These are phyloP conservation scores for Ctenochaetus hawaiiensis DNA, from an alignment of 2,797 vertebrate genomes.

Conservation along the genomic window DNA sequence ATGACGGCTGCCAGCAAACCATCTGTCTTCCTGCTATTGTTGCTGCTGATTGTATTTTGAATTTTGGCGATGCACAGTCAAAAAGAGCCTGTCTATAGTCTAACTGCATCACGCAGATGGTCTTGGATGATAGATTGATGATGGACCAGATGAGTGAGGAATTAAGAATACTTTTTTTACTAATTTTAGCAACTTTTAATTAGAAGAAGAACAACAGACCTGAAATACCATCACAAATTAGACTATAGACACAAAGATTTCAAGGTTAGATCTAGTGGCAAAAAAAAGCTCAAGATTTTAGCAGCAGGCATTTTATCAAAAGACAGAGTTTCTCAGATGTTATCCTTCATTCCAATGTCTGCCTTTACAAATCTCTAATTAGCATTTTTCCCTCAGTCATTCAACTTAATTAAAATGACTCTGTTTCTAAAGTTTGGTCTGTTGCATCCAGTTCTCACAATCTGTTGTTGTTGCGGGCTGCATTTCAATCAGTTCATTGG, in stretches of 20 bases:
- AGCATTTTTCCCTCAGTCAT: neutral
- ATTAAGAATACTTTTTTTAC: neutral
- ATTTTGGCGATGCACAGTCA: slow-evolving; percentile 39
- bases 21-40: slow-evolving; percentile 78
- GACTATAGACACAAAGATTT: neutral
- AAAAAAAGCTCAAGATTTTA: slow-evolving; percentile 6
- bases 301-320: neutral
- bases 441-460: neutral
- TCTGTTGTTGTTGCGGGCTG: neutral
- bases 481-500: slow-evolving; percentile 6
- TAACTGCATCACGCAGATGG: slow-evolving; percentile 10
- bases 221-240: neutral
- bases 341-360: neutral
- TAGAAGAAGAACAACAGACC: neutral
- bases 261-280: neutral
- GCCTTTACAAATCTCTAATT: neutral
- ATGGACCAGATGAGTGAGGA: slow-evolving; percentile 23
- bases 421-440: neutral
- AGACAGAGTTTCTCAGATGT: neutral
- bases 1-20: slow-evolving; percentile 30
- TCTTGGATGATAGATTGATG: slow-evolving; percentile 47
- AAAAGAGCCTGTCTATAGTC: slow-evolving; percentile 20
- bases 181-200: neutral
- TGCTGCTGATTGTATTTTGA: slow-evolving; percentile 73
- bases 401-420: slow-evolving; percentile 8